A percentile compares a stretch with the other conserved stretches of the same genome.
These are phyloP conservation scores for Adelognathus sp. DNA, from an alignment of 2,888 invertebrate species.

Conservation along the genomic window DNA sequence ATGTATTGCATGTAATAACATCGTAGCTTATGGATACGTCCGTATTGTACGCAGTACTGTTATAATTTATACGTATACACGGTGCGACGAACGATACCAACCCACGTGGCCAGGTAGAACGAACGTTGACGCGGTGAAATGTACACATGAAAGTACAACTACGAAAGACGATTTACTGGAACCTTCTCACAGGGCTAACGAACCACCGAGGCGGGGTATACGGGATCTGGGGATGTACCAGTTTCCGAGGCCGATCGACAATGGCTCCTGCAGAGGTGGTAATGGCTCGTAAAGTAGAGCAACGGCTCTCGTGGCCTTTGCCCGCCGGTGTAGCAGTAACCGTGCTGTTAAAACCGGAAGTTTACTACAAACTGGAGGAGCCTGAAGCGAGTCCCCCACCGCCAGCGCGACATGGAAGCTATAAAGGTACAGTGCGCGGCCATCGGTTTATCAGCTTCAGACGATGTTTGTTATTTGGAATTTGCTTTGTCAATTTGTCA, in stretches of 20 bases:
- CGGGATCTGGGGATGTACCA: constrained; percentile 28
- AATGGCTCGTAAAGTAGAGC: constrained; percentile 58
- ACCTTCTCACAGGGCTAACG: too few relatives aligned
- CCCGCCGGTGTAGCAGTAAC: background rate
- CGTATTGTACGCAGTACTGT: background rate
- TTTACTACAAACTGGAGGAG: constrained; percentile 32
- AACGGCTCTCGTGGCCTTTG: constrained; percentile 46
- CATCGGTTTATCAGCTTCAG: constrained; percentile 7
- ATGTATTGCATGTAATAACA: constrained; percentile 13
- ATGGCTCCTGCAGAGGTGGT: constrained; percentile 46
- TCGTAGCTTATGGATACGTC: constrained; percentile 14
- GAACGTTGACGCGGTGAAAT: background rate
- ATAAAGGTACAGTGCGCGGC: constrained; percentile 17
- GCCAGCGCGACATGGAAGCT: background rate
- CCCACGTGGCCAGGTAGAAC: background rate
- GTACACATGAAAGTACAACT: background rate
- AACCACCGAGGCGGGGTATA: background rate
- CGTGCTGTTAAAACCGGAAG: constrained; percentile 37
- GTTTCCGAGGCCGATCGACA: constrained; percentile 52
- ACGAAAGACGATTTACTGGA: background rate
- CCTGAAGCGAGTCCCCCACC: constrained; percentile 28
- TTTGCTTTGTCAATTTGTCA: too few relatives aligned
- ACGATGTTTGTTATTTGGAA: constrained; percentile 2
- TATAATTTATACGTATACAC: background rate
- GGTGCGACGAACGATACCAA: background rate